Base-by-base conservation (phyloP, 2,888 invertebrate genomes). In the Caenorhabditis sp. region DNA sequence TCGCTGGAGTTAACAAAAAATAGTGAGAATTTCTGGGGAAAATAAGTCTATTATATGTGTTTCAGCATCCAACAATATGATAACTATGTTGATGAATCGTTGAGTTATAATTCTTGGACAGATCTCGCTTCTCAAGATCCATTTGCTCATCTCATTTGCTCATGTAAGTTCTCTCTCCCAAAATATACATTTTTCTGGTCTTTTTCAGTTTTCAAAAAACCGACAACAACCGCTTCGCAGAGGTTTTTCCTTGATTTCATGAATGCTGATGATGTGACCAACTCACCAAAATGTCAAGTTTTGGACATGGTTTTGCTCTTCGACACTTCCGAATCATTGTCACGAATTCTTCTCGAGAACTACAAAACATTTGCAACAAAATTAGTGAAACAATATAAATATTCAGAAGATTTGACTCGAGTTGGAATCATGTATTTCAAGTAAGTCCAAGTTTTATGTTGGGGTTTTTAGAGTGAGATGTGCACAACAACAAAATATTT, bases 241-340 rank as follows among this genome's bases (percentile, higher is more conserved):
- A 31, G 23, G 12, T 26, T 54, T 24, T 59, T 54, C 17, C 61
- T 21, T 6, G 63, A 54, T 19, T 50, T n/a, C 19, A 31, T 36
- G 26, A 58, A 17, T 8, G 24, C 10, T 27, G 61, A 3, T 55
- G 60, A 0, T 58, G 37, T 49, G 59, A 49, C n/a, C 14, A 27
- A 64, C 61, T 51, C 63, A 24, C 43, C 72, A 58, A 62, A 57
- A 26, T 73, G 72, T n/a, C 53, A 73, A 65, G 65, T 68, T 36
- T 62, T 73, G 17, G 72, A 73, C 58, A 67, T 73, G 17, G 64
- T 68, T 50, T 51, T 73, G 21, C 68, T 67, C 6, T 73, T 73
- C 23, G 72, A 73, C 23, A 68, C 67, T 53, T 73, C 72, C 2
- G 68, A 73, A 24, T 62, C 62, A 21, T 53, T 73, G 8, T 73